Evolutionary conservation across 2,888 invertebrate genomes (phyloP).

Genomic region (Digitonthophagus gazella): DNA sequence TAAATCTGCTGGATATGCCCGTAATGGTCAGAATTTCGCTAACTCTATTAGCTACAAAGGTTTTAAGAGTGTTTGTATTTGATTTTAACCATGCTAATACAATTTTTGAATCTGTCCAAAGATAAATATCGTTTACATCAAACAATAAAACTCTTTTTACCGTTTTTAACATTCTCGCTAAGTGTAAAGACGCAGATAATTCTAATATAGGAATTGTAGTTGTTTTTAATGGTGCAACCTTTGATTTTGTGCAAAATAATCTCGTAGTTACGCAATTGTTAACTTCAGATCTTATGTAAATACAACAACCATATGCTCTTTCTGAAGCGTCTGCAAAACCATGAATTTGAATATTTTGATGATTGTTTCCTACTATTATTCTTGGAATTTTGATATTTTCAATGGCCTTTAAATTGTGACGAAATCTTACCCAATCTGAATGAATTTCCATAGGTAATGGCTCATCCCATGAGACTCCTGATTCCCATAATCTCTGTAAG

Average conservation of each 20-base stretch:
- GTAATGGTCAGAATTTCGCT: neutral
- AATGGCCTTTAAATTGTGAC: conserved; percentile 10
- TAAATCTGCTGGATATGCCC: neutral
- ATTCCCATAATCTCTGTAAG: conserved; percentile 22
- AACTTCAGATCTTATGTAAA: too few species aligned
- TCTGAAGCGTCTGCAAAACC: conserved; percentile 25
- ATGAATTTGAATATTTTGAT: conserved; percentile 2
- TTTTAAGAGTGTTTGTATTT: neutral
- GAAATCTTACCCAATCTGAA: conserved; percentile 14
- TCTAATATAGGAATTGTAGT: too few species aligned
- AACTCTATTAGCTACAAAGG: neutral
- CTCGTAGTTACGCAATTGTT: neutral
- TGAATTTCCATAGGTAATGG: conserved; percentile 3
- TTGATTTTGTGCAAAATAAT: too few species aligned
- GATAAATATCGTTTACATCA: too few species aligned
- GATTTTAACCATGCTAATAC: neutral
- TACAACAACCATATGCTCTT: too few species aligned
- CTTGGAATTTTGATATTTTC: conserved; percentile 19
- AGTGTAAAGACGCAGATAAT: neutral
- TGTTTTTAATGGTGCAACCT: too few species aligned
- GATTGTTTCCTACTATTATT: neutral
- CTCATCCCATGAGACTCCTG: conserved; percentile 24
- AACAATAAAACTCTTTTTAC: too few species aligned
- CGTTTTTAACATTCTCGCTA: neutral
- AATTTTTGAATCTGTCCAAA: too few species aligned